phyloP scores from a whole-genome alignment of 1,140 invertebrate species.

The Drosophila kikkawai region DNA sequence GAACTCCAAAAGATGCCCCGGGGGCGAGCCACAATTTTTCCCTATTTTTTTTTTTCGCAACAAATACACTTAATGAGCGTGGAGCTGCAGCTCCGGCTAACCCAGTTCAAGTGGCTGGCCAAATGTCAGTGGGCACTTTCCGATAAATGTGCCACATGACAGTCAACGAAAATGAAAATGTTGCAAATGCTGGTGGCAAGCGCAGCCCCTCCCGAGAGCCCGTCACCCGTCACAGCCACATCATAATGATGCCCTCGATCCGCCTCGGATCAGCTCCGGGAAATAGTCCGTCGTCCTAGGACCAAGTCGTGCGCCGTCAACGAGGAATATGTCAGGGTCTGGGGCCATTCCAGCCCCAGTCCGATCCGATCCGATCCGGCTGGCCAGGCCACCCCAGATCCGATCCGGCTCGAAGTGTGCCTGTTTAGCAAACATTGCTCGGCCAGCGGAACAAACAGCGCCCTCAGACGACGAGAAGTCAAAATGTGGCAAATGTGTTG shows the following conservation, averaged over 20 bases:
- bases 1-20: constrained; percentile 25
- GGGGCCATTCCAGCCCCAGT: constrained; percentile 26
- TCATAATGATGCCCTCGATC: constrained; percentile 83
- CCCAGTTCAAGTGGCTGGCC: constrained; percentile 73
- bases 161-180: constrained; percentile 70
- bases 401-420: constrained; percentile 75
- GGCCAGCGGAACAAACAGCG: constrained; percentile 39
- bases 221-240: constrained; percentile 67
- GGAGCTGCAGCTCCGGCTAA: constrained; percentile 59
- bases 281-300: constrained; percentile 43
- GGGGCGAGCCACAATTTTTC: constrained; percentile 23
- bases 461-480: constrained; percentile 76
- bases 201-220: constrained; percentile 70
- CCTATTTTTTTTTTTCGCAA: constrained; percentile 46
- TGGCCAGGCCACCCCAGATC: constrained; percentile 22
- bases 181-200: constrained; percentile 39
- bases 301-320: constrained; percentile 76
- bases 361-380: constrained; percentile 13
- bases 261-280: constrained; percentile 49
- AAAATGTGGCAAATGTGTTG: constrained; percentile 74
- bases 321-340: constrained; percentile 82
- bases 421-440: constrained; percentile 74
- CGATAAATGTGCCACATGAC: constrained; percentile 79
- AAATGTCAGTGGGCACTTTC: constrained; percentile 80
- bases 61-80: constrained; percentile 74